A percentile compares a stretch with the other conserved stretches of the same genome.
phyloP scores from a whole-genome alignment of 2,888 invertebrate species.

The Tipula lateralis region DNA sequence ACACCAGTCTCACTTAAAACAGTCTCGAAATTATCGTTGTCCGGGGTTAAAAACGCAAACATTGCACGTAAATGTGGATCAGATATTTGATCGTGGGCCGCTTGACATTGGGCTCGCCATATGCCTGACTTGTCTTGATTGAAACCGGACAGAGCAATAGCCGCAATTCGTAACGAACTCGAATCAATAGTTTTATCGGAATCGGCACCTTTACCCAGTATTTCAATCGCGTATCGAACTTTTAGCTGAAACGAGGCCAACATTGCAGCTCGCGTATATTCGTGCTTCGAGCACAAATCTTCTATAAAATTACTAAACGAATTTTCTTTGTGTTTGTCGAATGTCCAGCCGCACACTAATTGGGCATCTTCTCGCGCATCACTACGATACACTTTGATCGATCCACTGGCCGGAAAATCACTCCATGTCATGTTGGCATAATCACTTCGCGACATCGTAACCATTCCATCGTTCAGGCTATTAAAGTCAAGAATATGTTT shows the following conservation, averaged over 20 bases:
- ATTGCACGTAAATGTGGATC: constrained; percentile 88
- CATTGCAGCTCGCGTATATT: constrained; percentile 80
- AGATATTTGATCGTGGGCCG: constrained; percentile 69
- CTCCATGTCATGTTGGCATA: constrained; percentile 46
- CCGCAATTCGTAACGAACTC: constrained; percentile 52
- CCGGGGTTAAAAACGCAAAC: constrained; percentile 83
- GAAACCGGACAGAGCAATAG: constrained; percentile 81
- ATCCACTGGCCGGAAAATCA: constrained; percentile 39
- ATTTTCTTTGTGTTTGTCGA: constrained; percentile 63
- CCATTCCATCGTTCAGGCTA: constrained; percentile 38
- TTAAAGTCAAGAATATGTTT: constrained; percentile 47
- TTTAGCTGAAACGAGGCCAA: constrained; percentile 87
- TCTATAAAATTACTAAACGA: constrained; percentile 57
- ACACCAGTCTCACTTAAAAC: constrained; percentile 78
- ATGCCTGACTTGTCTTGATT: constrained; percentile 75
- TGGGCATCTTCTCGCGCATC: constrained; percentile 74
- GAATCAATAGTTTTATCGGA: constrained; percentile 37
- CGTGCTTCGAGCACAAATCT: constrained; percentile 64
- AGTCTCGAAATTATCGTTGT: constrained; percentile 67
- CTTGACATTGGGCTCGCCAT: constrained; percentile 71
- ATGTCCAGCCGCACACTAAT: constrained; percentile 85
- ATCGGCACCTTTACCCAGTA: constrained; percentile 69
- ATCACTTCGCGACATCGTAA: constrained; percentile 43
- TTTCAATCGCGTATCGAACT: constrained; percentile 77
- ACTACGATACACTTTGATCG: constrained; percentile 51